These are phyloP conservation scores for Tipula helvola DNA, from an alignment of 2,888 invertebrate genomes.

Conservation along the genomic window DNA sequence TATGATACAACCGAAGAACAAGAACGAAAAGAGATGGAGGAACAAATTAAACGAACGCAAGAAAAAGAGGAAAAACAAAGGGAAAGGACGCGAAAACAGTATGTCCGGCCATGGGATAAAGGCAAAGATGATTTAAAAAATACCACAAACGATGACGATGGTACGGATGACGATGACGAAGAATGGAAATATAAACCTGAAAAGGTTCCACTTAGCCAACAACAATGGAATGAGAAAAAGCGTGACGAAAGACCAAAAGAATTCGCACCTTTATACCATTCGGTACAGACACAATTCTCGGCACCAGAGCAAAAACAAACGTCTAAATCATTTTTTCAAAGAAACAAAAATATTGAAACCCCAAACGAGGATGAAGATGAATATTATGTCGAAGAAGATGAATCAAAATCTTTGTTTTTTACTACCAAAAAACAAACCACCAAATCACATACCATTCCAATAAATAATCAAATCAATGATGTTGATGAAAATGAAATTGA, in stretches of 20 bases:
- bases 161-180: constrained; percentile 14
- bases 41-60: constrained; percentile 22
- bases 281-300: constrained; percentile 14
- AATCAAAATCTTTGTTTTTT: constrained; percentile 25
- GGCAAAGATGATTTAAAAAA: constrained; percentile 35
- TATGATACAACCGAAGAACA: constrained; percentile 22
- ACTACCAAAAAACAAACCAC: constrained; percentile 23
- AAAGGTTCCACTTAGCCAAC: constrained; percentile 31
- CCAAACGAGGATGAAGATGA: constrained; percentile 30
- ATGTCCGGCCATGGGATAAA: constrained; percentile 53
- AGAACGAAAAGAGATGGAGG: constrained; percentile 26
- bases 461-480: constrained; percentile 11
- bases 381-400: constrained; percentile 17
- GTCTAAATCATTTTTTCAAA: constrained; percentile 16
- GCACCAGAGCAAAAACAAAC: constrained; percentile 9
- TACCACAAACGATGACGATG: constrained; percentile 28
- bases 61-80: constrained; percentile 29
- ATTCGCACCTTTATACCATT: constrained; percentile 54
- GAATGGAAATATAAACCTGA: constrained; percentile 31
- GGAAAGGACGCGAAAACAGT: constrained; percentile 34
- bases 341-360: constrained; percentile 30
- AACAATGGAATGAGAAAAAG: constrained; percentile 43
- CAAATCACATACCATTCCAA: constrained; percentile 16
- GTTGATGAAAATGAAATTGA: not conserved
- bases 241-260: constrained; percentile 57